Evolutionary conservation across 92 coral and sea anemone genomes (phyloP).

Genomic region (Porites cylindrica): DNA sequence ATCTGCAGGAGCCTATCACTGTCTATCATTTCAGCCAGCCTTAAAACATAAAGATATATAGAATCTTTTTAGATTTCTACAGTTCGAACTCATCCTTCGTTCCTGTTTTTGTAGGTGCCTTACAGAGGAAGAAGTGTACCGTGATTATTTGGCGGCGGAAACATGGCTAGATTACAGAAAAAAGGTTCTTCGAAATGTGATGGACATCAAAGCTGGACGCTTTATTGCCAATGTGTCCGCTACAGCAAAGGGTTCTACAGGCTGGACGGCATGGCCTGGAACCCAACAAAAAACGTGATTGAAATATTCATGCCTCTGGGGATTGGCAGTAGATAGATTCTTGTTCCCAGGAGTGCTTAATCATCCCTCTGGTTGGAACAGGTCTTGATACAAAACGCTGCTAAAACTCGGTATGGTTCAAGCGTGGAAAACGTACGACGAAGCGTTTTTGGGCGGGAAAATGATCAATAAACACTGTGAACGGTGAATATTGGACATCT

Average conservation of each 20-base stretch:
- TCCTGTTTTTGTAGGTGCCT: constrained; percentile 52
- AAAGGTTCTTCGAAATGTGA: constrained; percentile 76
- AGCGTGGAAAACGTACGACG: too few relatives aligned
- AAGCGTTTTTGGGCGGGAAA: too few relatives aligned
- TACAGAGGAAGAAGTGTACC: constrained; percentile 62
- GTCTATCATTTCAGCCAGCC: too few relatives aligned
- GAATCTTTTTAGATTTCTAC: too few relatives aligned
- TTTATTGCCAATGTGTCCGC: constrained; percentile 63
- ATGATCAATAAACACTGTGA: too few relatives aligned
- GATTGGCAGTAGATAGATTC: neutral
- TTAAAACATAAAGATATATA: too few relatives aligned
- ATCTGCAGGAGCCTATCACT: too few relatives aligned
- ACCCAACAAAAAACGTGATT: constrained; percentile 11
- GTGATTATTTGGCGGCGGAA: constrained; percentile 73
- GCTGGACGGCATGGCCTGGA: constrained; percentile 73
- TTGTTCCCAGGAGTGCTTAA: neutral
- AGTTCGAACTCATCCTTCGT: neutral
- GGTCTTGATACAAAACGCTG: neutral
- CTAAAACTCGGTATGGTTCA: too few relatives aligned
- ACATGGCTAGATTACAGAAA: constrained; percentile 82
- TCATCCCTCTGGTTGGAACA: neutral
- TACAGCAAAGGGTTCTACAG: constrained; percentile 69
- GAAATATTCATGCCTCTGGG: too few relatives aligned
- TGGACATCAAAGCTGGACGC: constrained; percentile 63
- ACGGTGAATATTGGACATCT: too few relatives aligned